phyloP scores from a whole-genome alignment of 2,797 vertebrate genomes.

The Coilia nasus region DNA sequence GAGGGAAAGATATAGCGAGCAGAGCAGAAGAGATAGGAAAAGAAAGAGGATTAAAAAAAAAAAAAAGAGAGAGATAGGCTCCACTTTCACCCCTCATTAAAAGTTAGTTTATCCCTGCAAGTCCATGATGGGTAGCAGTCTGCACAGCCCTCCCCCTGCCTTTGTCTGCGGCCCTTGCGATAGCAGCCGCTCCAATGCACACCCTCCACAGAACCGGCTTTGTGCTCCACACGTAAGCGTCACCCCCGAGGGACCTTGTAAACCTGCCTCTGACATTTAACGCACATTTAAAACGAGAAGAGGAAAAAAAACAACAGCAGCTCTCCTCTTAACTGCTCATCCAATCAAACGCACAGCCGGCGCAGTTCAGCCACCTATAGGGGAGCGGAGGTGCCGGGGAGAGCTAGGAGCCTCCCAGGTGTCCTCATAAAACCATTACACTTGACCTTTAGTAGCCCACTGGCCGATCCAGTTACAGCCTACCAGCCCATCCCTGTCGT shows the following conservation, averaged over 20 bases:
- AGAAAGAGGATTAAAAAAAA: neutral
- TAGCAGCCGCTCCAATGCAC: neutral
- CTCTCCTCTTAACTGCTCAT: neutral
- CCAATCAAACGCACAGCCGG: neutral
- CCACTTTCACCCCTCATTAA: conserved; percentile 21
- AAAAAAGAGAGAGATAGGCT: neutral
- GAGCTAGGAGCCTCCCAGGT: conserved; percentile 21
- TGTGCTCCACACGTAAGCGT: conserved; percentile 7
- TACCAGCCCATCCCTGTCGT: neutral
- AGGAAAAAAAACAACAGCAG: neutral
- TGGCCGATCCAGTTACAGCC: neutral
- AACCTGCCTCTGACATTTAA: conserved; percentile 18
- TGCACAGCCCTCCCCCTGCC: neutral
- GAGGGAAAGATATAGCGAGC: neutral
- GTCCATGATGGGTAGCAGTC: neutral
- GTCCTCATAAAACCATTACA: conserved; percentile 41
- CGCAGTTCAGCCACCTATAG: neutral
- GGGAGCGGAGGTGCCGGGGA: neutral
- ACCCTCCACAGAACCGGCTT: conserved; percentile 3
- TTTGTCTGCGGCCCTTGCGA: neutral
- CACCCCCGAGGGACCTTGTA: conserved; percentile 11
- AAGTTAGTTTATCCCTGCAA: neutral
- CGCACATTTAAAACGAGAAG: neutral
- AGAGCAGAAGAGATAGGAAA: neutral
- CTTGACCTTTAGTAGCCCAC: conserved; percentile 42